Evolutionary conservation across 1,140 invertebrate species (phyloP), one percentile per base, ranked within the genome.

Genomic region (Helicoverpa zea): DNA sequence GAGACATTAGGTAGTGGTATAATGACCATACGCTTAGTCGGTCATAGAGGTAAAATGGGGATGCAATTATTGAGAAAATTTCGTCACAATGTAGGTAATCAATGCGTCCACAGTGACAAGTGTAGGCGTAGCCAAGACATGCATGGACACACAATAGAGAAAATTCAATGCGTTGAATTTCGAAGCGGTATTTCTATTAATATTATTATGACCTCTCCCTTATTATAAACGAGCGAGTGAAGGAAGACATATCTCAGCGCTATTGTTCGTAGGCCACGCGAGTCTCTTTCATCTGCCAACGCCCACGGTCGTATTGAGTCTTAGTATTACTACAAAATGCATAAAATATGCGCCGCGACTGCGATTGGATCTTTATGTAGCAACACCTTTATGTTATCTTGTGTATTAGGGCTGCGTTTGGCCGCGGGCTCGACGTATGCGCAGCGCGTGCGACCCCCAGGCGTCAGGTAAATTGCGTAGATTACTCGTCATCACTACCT

Each of bases 401-500:
- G 75, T 77, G 61, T 63, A 52, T 66, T 64, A 77, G 61, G 23
- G 2, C 49, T 56, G 47, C 35, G 16, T 75, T 52, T 66, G 49
- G 75, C 75, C 58, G 10, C 14, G 14, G 61, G 75, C 47, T 14
- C 59, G 30, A 64, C 49, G 61, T 29, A 77, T 64, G 75, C 35
- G 16, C 23, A 56, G 75, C 75, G 75, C 75, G 75, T 77, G 75
- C 75, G 43, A 61, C 75, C 75, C 49, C n/a, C 14, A 0, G 70
- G 52, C 70, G 70, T 14, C 52, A 52, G 78, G 81, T 77, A 70
- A 82, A 84, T 75, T 77, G 77, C 63, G 80, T 80, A 86, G 82
- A 89, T 89, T 88, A 83, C 82, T 75, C 80, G 70, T 87, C 85
- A 86, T 86, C 83, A 82, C 72, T 29, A 23, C 47, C 80, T 68